Conservation (phyloP, 2,888 invertebrate species). For the Drosophila cracens region DNA sequence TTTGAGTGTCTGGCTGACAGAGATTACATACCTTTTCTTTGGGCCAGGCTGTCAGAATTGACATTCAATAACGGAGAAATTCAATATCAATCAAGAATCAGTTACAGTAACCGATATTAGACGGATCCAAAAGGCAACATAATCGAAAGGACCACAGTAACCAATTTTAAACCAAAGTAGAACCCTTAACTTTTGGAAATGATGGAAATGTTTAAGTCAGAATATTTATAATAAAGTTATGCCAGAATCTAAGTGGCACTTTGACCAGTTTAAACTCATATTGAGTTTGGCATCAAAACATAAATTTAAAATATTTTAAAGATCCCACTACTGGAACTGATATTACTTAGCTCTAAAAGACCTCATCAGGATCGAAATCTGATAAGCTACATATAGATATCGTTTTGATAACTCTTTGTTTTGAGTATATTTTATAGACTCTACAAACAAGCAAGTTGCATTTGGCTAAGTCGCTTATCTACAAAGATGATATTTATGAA, state of each 20-base stretch:
- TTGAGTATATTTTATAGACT: not conserved
- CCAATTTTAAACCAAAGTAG: not conserved
- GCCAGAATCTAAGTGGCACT: not conserved
- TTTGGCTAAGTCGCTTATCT: not conserved
- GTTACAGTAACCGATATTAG: not conserved
- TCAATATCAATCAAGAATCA: not conserved
- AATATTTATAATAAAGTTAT: not conserved
- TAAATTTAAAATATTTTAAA: too few relatives aligned
- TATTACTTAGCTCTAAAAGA: too few relatives aligned
- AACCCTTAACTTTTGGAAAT: not conserved
- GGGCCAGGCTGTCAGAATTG: not conserved
- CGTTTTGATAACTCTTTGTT: not conserved
- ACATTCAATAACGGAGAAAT: not conserved
- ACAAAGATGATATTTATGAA: not conserved
- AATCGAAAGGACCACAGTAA: not conserved
- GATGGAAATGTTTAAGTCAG: not conserved
- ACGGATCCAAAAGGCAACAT: not conserved
- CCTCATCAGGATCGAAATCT: too few relatives aligned
- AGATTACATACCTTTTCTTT: not conserved
- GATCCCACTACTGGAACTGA: fast-evolving
- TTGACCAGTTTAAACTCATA: too few relatives aligned
- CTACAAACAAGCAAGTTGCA: not conserved
- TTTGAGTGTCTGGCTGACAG: not conserved
- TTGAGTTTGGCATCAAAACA: not conserved
- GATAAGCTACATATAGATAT: not conserved